A percentile compares a stretch with the other conserved stretches of the same genome.
Evolutionary conservation across 2,113 vertebrate genomes (phyloP).

Genomic region (Phyllostomus discolor): DNA sequence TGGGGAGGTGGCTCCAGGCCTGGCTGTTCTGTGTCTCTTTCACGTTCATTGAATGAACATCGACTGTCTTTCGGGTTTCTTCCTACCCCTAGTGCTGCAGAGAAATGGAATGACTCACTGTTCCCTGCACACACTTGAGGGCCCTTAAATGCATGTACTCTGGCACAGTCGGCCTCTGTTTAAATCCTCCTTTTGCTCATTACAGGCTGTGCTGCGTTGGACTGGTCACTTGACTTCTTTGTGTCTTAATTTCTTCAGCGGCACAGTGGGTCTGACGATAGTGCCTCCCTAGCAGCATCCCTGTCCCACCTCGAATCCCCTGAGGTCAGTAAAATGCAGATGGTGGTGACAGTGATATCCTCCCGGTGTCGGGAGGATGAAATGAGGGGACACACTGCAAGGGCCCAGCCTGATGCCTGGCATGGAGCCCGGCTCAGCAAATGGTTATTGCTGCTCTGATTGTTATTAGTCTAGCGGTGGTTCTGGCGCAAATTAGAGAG

Average conservation of each 20-base stretch:
- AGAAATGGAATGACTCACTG: neutral
- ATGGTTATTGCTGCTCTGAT: neutral
- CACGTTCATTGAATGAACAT: neutral
- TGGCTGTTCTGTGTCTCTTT: neutral
- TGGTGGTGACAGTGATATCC: too few relatives aligned
- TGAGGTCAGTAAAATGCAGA: neutral
- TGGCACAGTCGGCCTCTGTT: neutral
- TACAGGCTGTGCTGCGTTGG: accelerated
- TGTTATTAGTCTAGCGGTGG: neutral
- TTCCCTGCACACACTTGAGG: neutral
- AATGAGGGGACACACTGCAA: neutral
- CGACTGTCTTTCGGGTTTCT: neutral
- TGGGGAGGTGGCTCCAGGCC: neutral
- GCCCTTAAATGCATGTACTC: neutral
- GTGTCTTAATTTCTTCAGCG: neutral
- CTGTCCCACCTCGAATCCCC: accelerated
- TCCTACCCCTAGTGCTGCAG: neutral
- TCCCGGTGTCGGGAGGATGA: neutral
- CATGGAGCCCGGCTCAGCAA: neutral
- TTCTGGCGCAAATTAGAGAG: neutral
- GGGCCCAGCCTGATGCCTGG: neutral
- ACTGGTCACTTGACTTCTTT: neutral
- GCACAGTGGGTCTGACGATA: neutral
- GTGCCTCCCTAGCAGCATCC: neutral
- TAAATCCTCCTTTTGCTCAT: neutral